A percentile compares a stretch with the other conserved stretches of the same genome.
phyloP scores from a whole-genome alignment of 2,888 invertebrate species.

The Andrena trimmerana region DNA sequence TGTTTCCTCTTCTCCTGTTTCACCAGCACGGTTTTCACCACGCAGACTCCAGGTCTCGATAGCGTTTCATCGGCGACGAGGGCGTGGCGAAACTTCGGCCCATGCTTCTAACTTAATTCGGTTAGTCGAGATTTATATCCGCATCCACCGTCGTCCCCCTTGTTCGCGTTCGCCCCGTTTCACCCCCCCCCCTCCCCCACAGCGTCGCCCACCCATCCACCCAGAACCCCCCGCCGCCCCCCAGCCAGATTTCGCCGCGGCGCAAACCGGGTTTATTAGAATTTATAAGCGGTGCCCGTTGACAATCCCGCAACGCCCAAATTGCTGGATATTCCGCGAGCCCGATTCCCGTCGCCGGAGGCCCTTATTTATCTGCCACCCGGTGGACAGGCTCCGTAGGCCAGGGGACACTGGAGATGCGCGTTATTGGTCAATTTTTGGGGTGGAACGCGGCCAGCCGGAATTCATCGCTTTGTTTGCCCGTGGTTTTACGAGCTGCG shows the following conservation, averaged over 20 bases:
- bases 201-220: conserved; percentile 21
- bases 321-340: conserved; percentile 76
- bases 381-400: conserved; percentile 57
- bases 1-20: conserved; percentile 16
- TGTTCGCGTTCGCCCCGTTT: conserved; percentile 35
- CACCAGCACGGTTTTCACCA: conserved; percentile 59
- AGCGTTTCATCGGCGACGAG: conserved; percentile 81
- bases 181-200: conserved; percentile 46
- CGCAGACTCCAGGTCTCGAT: conserved; percentile 76
- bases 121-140: conserved; percentile 84
- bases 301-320: conserved; percentile 83
- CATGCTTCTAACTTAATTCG: conserved; percentile 83
- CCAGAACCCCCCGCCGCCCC: conserved; percentile 25
- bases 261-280: conserved; percentile 81
- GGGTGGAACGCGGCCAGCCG: conserved; percentile 82
- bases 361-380: conserved; percentile 82
- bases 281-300: conserved; percentile 82
- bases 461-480: conserved; percentile 84
- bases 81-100: conserved; percentile 80
- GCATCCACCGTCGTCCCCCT: conserved; percentile 73
- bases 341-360: conserved; percentile 53
- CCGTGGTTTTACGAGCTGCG: conserved; percentile 64
- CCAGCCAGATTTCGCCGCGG: conserved; percentile 58
- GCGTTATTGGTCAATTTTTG: conserved; percentile 83
- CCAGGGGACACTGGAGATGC: conserved; percentile 67